A percentile compares a stretch with the other conserved stretches of the same genome.
These are phyloP conservation scores for Osmerus mordax DNA, from an alignment of 2,113 vertebrate genomes.

Conservation along the genomic window DNA sequence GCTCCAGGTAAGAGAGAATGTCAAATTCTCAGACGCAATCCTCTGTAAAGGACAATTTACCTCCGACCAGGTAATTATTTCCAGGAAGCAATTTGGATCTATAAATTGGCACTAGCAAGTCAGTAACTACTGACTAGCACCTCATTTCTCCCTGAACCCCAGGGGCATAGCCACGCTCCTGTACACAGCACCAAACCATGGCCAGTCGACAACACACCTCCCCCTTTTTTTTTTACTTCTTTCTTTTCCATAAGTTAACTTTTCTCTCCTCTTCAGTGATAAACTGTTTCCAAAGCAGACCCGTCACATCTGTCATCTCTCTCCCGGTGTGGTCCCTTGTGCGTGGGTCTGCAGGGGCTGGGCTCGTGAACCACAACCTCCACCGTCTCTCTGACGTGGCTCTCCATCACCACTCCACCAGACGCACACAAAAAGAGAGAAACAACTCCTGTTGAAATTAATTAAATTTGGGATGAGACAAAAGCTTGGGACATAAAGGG, in stretches of 20 bases:
- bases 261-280: background rate
- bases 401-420: constrained; percentile 60
- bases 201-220: background rate
- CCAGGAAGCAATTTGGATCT: constrained; percentile 15
- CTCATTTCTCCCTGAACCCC: background rate
- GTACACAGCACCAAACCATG: background rate
- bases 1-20: constrained; percentile 24
- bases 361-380: background rate
- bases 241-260: too few relatives aligned
- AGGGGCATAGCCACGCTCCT: background rate
- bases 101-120: constrained; percentile 31
- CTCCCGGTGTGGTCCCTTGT: too few relatives aligned
- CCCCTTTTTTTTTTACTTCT: background rate
- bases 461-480: constrained; percentile 75
- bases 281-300: background rate
- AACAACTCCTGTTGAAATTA: constrained; percentile 58
- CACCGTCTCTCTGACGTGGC: background rate
- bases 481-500: constrained; percentile 74
- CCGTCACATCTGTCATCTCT: background rate
- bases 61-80: constrained; percentile 22
- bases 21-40: constrained; percentile 8
- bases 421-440: constrained; percentile 50
- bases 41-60: constrained; percentile 9
- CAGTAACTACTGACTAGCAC: constrained; percentile 5
- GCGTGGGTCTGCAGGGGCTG: too few relatives aligned